Conservation (phyloP, 2,888 invertebrate genomes). For the Lycocerus yunnanus region DNA sequence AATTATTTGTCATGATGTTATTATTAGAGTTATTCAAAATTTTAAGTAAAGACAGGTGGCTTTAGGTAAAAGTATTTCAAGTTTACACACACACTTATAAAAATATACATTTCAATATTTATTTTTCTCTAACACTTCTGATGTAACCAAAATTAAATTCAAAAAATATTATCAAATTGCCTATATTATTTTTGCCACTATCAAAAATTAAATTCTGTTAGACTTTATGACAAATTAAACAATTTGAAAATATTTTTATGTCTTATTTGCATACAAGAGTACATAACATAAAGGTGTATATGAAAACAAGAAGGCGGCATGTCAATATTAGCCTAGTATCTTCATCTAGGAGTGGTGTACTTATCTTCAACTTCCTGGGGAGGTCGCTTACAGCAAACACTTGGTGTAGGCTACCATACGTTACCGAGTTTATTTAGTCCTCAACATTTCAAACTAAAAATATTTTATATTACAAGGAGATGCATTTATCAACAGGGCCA, state of each 20-base stretch:
- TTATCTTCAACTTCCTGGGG: conserved; percentile 41
- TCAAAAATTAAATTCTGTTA: background rate
- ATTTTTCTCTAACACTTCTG: background rate
- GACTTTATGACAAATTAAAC: conserved; percentile 7
- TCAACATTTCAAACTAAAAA: background rate
- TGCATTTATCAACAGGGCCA: background rate
- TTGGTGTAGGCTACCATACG: conserved; percentile 42
- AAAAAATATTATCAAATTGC: background rate
- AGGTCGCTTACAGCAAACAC: conserved; percentile 49
- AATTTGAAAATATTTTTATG: conserved; percentile 26
- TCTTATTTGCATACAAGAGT: conserved; percentile 31
- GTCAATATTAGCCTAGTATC: conserved; percentile 39
- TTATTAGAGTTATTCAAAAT: conserved; percentile 32
- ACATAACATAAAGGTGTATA: conserved; percentile 29
- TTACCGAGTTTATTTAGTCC: conserved; percentile 24
- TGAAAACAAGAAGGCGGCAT: conserved; percentile 32
- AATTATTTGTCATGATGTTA: conserved; percentile 40
- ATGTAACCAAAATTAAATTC: background rate
- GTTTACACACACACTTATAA: conserved; percentile 25
- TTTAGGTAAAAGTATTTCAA: conserved; percentile 29
- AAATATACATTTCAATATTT: conserved; percentile 33
- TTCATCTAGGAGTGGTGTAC: conserved; percentile 41
- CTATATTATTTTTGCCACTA: background rate
- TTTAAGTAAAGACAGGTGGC: conserved; percentile 32
- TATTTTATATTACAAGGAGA: background rate